Conservation (phyloP, 2,888 invertebrate genomes). For the Nephrotoma appendiculata region DNA sequence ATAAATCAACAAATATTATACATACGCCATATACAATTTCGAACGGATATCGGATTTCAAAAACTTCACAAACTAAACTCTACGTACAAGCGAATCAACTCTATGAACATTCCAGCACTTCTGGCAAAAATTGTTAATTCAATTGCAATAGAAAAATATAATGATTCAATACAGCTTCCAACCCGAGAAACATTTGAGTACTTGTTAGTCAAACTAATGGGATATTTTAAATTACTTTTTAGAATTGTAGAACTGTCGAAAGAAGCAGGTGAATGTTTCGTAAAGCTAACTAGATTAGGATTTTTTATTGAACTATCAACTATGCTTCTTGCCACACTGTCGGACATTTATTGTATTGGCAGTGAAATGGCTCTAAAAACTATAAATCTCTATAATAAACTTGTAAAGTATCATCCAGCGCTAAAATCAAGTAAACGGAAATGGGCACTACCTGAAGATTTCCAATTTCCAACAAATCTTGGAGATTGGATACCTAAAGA, state of each 20-base stretch:
- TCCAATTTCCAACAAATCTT: neutral
- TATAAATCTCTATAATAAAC: neutral
- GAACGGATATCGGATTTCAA: neutral
- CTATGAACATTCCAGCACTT: neutral
- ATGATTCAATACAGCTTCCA: neutral
- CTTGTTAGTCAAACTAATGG: neutral
- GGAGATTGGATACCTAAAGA: neutral
- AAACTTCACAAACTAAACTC: neutral
- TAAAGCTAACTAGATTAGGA: neutral
- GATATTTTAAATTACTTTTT: neutral
- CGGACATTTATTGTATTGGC: neutral
- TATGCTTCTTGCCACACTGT: neutral
- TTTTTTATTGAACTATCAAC: slow-evolving; percentile 2
- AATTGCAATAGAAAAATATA: neutral
- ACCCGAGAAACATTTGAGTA: neutral
- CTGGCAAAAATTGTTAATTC: neutral
- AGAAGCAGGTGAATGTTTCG: neutral
- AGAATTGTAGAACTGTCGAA: neutral
- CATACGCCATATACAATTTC: neutral
- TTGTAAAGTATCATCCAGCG: neutral
- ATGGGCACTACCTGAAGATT: neutral
- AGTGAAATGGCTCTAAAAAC: neutral
- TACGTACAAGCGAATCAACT: neutral
- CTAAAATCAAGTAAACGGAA: neutral
- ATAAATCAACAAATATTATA: neutral